phyloP scores from a whole-genome alignment of 2,888 invertebrate genomes.

The Eurytoma californica region DNA sequence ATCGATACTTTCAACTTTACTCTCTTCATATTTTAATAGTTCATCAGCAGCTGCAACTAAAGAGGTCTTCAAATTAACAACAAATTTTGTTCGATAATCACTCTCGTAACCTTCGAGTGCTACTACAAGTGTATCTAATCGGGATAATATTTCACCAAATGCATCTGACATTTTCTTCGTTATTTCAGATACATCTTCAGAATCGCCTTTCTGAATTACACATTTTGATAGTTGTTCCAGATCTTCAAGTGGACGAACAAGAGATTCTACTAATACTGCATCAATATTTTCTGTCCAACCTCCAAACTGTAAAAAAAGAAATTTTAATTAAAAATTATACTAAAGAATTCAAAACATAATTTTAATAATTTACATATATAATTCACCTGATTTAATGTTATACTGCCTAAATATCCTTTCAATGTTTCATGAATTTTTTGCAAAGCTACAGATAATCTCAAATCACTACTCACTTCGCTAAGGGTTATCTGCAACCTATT shows the following conservation, averaged over 20 bases:
- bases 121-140: slow-evolving; percentile 65
- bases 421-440: slow-evolving; percentile 59
- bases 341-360: background rate
- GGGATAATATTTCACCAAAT: slow-evolving; percentile 65
- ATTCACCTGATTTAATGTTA: slow-evolving; percentile 62
- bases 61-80: slow-evolving; percentile 63
- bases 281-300: slow-evolving; percentile 68
- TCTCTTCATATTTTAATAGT: slow-evolving; percentile 55
- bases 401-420: slow-evolving; percentile 60
- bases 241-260: slow-evolving; percentile 68
- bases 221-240: slow-evolving; percentile 57
- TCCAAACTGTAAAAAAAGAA: slow-evolving; percentile 56
- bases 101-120: slow-evolving; percentile 68
- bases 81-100: slow-evolving; percentile 65
- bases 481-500: slow-evolving; percentile 58
- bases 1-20: slow-evolving; percentile 37
- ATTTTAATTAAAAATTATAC: slow-evolving; percentile 13
- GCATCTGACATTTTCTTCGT: slow-evolving; percentile 60
- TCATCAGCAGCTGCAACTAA: slow-evolving; percentile 60
- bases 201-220: slow-evolving; percentile 40
- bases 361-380: background rate
- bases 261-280: slow-evolving; percentile 69
- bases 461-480: slow-evolving; percentile 35
- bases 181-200: slow-evolving; percentile 41
- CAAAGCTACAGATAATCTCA: slow-evolving; percentile 47